A percentile compares a stretch with the other conserved stretches of the same genome.
These are phyloP conservation scores for Amblyraja radiata DNA, from an alignment of 2,797 vertebrate species.

Conservation along the genomic window DNA sequence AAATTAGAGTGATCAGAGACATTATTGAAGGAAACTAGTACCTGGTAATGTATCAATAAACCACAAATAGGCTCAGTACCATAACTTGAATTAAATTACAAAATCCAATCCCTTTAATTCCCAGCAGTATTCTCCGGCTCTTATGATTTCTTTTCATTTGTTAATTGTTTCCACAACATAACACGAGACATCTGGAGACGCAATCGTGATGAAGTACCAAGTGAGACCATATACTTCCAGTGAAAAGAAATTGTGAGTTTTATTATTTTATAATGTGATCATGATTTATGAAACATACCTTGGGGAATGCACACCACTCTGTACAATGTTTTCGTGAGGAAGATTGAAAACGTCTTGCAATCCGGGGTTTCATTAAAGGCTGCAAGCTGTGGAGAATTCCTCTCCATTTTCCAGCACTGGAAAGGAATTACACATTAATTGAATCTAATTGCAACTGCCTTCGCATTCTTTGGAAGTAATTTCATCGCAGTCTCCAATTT, in stretches of 20 bases:
- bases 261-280: constrained; percentile 42
- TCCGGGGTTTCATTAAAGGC: constrained; percentile 42
- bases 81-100: not conserved
- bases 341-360: constrained; percentile 42
- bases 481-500: constrained; percentile 11
- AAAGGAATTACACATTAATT: constrained; percentile 41
- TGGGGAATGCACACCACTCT: constrained; percentile 32
- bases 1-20: not conserved
- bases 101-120: not conserved
- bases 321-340: constrained; percentile 40
- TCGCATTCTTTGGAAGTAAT: constrained; percentile 41
- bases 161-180: constrained; percentile 2
- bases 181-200: not conserved
- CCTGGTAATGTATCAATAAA: not conserved
- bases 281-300: constrained; percentile 40
- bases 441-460: constrained; percentile 38
- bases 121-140: not conserved
- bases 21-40: not conserved
- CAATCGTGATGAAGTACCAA: not conserved
- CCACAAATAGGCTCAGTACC: not conserved
- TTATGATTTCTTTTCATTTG: not conserved
- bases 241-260: constrained; percentile 37
- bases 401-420: constrained; percentile 43
- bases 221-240: not conserved
- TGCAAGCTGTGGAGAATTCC: constrained; percentile 30